Conservation (phyloP, 2,888 invertebrate species). For the Drosophila differens region DNA sequence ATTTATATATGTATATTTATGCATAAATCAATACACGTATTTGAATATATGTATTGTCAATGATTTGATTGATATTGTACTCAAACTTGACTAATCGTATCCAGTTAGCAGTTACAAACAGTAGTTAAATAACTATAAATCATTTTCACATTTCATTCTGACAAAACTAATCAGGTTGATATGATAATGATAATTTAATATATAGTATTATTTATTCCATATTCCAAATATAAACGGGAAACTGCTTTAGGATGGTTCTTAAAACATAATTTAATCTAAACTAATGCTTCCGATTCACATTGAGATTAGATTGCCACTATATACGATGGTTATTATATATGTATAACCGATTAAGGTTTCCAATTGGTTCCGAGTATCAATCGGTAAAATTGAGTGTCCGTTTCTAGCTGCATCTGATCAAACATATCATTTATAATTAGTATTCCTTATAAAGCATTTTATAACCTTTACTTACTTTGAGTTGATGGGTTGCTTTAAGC, state of each 20-base stretch:
- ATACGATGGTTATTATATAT: no score
- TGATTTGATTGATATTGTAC: neutral
- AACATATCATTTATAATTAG: no score
- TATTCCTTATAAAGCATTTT: no score
- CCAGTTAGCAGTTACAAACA: neutral
- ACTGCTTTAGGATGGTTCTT: neutral
- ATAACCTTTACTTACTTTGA: neutral
- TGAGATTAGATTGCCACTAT: no score
- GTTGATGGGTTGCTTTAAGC: neutral
- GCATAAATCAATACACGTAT: neutral
- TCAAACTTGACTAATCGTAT: neutral
- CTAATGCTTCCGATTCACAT: no score
- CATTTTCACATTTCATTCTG: neutral
- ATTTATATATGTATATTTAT: neutral
- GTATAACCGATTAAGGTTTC: no score
- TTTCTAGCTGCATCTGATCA: no score
- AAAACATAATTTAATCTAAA: fast-evolving
- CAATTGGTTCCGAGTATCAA: no score
- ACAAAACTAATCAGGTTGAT: neutral
- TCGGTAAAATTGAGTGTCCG: no score
- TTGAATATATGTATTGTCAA: no score
- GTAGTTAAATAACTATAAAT: neutral
- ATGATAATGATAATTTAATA: neutral
- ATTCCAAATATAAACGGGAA: neutral
- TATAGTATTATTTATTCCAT: neutral